Percentiles rank a stretch among this genome's conserved stretches.
These are phyloP conservation scores for Hystrix brachyura DNA, from an alignment of 2,113 vertebrate genomes.

Conservation along the genomic window DNA sequence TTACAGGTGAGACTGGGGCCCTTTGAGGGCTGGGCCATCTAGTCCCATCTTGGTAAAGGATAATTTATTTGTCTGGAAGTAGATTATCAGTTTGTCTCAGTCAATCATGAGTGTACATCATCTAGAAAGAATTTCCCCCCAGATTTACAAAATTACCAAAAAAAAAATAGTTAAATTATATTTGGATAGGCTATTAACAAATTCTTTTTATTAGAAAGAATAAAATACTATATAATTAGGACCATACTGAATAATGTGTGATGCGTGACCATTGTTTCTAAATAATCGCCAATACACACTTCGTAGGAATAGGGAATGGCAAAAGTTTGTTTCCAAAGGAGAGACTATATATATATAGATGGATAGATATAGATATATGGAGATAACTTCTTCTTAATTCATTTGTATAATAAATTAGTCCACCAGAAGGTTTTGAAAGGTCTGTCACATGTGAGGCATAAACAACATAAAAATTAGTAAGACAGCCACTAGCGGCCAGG, in stretches of 20 bases:
- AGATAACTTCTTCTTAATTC: background rate
- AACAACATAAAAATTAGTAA: background rate
- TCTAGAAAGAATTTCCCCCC: background rate
- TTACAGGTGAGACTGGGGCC: background rate
- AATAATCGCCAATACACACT: background rate
- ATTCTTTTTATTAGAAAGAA: background rate
- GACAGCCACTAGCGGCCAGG: background rate
- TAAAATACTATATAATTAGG: background rate
- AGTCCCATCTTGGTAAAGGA: background rate
- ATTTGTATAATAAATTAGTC: background rate
- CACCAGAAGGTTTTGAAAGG: background rate
- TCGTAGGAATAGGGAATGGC: background rate
- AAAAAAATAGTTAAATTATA: constrained; percentile 5
- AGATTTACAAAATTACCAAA: background rate
- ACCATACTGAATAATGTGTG: background rate
- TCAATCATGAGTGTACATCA: background rate
- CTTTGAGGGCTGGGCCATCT: background rate
- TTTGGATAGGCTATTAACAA: background rate
- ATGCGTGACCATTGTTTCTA: background rate
- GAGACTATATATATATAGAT: background rate
- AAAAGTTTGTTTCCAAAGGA: background rate
- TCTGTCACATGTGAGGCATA: background rate
- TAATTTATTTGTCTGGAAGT: background rate
- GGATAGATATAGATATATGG: background rate
- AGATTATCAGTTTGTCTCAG: background rate